Evolutionary conservation across 2,888 invertebrate genomes (phyloP).

Genomic region (Clitarchus hookeri): DNA sequence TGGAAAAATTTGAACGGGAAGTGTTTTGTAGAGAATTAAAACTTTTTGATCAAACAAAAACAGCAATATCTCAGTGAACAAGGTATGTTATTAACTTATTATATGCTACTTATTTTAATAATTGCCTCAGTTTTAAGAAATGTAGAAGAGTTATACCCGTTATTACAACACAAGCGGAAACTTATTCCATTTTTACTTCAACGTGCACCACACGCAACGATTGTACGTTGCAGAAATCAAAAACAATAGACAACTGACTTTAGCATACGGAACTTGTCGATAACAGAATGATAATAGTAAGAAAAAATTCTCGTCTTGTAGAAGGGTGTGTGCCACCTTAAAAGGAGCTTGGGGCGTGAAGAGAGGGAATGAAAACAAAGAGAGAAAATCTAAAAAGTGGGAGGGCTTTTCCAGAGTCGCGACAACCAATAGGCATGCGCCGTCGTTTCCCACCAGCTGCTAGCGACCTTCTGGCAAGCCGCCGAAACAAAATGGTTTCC

Average conservation of each 20-base stretch:
- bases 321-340: constrained; percentile 27
- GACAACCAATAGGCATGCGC: constrained; percentile 32
- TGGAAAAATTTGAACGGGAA: too few relatives aligned
- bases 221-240: not conserved
- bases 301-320: not conserved
- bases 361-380: constrained; percentile 30
- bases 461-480: constrained; percentile 55
- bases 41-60: too few relatives aligned
- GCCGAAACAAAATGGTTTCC: constrained; percentile 66
- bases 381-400: constrained; percentile 25
- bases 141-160: too few relatives aligned
- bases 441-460: constrained; percentile 31
- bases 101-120: too few relatives aligned
- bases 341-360: constrained; percentile 18
- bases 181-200: not conserved
- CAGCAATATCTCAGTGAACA: too few relatives aligned
- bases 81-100: too few relatives aligned
- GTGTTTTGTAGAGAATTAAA: too few relatives aligned
- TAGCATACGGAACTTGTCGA: not conserved
- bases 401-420: constrained; percentile 23
- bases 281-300: not conserved
- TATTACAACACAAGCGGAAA: too few relatives aligned
- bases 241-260: constrained; percentile 5
- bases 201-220: not conserved
- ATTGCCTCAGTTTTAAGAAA: too few relatives aligned